These are phyloP conservation scores for Spatulosminthurus flaviceps DNA, from an alignment of 2,888 invertebrate genomes.

Conservation along the genomic window DNA sequence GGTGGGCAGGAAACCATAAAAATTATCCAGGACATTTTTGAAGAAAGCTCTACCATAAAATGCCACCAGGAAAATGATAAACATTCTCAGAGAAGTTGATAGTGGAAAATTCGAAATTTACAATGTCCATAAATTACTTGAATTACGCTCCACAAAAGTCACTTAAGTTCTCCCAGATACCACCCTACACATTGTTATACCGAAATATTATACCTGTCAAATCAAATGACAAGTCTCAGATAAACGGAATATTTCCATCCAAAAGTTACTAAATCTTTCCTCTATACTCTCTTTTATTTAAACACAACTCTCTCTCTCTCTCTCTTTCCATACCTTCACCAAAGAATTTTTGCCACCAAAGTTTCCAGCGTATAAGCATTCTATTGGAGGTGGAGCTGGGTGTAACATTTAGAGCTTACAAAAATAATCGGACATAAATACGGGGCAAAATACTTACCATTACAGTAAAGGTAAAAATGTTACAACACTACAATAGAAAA, in stretches of 20 bases:
- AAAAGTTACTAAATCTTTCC: too few relatives aligned
- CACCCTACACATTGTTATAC: slow-evolving; percentile 35
- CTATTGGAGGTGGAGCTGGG: too few relatives aligned
- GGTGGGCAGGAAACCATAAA: slow-evolving; percentile 29
- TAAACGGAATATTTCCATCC: neutral
- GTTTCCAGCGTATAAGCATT: too few relatives aligned
- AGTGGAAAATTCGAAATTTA: slow-evolving; percentile 39
- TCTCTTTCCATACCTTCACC: neutral
- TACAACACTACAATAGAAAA: slow-evolving; percentile 26
- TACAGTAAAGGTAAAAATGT: slow-evolving; percentile 25
- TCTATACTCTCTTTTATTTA: too few relatives aligned
- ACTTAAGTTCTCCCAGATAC: slow-evolving; percentile 12
- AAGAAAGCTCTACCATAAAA: slow-evolving; percentile 31
- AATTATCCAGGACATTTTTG: slow-evolving; percentile 23
- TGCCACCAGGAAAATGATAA: slow-evolving; percentile 42
- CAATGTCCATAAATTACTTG: slow-evolving; percentile 38
- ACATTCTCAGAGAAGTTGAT: slow-evolving; percentile 31
- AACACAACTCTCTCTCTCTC: neutral
- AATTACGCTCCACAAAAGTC: slow-evolving; percentile 24
- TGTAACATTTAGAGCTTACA: too few relatives aligned
- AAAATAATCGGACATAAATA: too few relatives aligned
- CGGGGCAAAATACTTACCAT: too few relatives aligned
- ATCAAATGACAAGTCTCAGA: neutral
- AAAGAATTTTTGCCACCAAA: neutral
- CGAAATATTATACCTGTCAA: slow-evolving; percentile 22